phyloP scores from a whole-genome alignment of 2,113 vertebrate genomes.

The Emydocephalus ijimae region DNA sequence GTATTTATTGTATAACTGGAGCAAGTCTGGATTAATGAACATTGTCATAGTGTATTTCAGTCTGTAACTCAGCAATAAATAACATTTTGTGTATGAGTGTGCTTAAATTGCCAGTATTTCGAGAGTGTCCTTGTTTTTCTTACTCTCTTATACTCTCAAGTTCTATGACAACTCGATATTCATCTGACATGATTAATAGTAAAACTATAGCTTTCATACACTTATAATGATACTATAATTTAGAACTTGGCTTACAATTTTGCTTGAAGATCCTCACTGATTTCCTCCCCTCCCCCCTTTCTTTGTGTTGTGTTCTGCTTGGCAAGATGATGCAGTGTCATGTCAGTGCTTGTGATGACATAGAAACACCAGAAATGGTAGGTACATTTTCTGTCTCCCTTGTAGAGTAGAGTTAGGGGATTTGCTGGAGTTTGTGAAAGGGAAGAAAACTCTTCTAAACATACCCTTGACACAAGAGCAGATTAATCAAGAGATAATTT shows the following conservation, averaged over 20 bases:
- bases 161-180: not conserved
- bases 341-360: conserved; percentile 66
- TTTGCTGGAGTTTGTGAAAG: not conserved
- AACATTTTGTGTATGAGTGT: not conserved
- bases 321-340: conserved; percentile 68
- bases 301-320: not conserved
- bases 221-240: not conserved
- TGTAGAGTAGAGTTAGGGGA: not conserved
- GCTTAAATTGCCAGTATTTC: not conserved
- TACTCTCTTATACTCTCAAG: not conserved
- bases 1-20: not conserved
- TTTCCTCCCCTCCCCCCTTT: not conserved
- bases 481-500: fast-evolving
- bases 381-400: conserved; percentile 12
- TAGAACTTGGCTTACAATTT: not conserved
- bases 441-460: not conserved
- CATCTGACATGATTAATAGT: not conserved
- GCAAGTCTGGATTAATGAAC: not conserved
- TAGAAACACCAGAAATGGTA: conserved; percentile 64
- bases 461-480: not conserved
- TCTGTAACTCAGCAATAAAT: not conserved
- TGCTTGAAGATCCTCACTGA: conserved; percentile 37
- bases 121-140: not conserved
- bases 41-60: not conserved
- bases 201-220: not conserved